Conservation (phyloP, 2,797 vertebrate species). For the Cuculus canorus region DNA sequence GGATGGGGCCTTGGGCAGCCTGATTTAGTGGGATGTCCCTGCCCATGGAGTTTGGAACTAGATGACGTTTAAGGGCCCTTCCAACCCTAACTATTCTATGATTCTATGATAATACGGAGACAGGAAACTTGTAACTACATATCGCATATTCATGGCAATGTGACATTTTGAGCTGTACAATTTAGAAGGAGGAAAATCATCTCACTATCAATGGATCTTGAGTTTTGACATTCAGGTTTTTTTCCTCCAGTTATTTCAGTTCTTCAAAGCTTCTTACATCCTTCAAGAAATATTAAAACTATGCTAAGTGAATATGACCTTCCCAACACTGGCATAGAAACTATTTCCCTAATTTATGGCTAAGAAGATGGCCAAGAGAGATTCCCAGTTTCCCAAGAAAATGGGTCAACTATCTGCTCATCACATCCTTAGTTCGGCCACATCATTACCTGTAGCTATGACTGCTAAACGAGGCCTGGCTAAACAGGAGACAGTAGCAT, state of each 20-base stretch:
- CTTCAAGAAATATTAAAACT: conserved; percentile 3
- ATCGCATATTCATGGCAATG: neutral
- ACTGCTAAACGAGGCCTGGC: neutral
- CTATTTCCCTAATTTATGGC: neutral
- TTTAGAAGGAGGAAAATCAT: neutral
- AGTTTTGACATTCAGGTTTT: neutral
- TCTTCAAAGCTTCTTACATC: neutral
- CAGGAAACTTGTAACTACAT: neutral
- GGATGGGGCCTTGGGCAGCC: no score
- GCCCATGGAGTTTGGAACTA: no score
- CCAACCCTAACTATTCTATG: no score
- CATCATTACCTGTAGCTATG: neutral
- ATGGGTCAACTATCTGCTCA: neutral
- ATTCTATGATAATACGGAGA: no score
- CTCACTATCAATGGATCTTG: neutral
- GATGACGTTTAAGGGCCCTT: no score
- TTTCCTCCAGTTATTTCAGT: neutral
- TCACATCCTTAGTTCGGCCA: neutral
- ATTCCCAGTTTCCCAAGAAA: neutral
- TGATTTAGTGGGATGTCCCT: no score
- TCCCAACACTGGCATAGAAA: neutral
- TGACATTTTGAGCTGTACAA: neutral
- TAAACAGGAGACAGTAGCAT: neutral
- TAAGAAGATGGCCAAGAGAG: neutral
- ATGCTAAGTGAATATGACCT: neutral